Percentiles rank a stretch among this genome's conserved stretches.
Evolutionary conservation across 53 echinoderm and acorn worm species (phyloP).

Genomic region (Paelopatides confundens): DNA sequence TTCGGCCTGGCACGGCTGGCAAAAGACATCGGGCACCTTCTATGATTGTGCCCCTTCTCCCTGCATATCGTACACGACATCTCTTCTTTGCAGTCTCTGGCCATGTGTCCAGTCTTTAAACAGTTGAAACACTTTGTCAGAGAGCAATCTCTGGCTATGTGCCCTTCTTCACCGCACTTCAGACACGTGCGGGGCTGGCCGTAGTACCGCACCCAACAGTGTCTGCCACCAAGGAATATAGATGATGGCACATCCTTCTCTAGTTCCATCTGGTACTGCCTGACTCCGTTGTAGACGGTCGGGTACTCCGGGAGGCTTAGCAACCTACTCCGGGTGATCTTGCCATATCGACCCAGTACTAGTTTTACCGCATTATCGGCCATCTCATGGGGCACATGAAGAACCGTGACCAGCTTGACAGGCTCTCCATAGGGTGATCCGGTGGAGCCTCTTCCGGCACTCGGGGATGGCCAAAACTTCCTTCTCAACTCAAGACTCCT

Average conservation of each 20-base stretch:
- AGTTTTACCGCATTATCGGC: slow-evolving; percentile 45
- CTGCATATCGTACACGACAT: slow-evolving; percentile 15
- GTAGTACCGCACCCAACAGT: slow-evolving; percentile 48
- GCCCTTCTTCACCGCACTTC: slow-evolving; percentile 41
- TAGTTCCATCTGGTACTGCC: slow-evolving; percentile 54
- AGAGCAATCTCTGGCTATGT: slow-evolving; percentile 42
- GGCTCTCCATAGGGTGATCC: not conserved
- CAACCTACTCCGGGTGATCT: slow-evolving; percentile 43
- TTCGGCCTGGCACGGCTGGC: not conserved
- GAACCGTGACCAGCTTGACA: slow-evolving; percentile 41
- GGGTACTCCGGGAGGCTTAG: slow-evolving; percentile 19
- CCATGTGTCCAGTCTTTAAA: slow-evolving; percentile 22
- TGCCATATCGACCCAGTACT: slow-evolving; percentile 17
- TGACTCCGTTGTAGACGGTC: slow-evolving; percentile 38
- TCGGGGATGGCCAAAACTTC: not conserved
- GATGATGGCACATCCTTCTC: slow-evolving; percentile 27
- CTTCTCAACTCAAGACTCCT: not conserved
- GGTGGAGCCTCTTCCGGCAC: not conserved
- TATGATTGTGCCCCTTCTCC: slow-evolving; percentile 21
- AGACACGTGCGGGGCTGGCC: slow-evolving; percentile 52
- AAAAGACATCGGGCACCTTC: not conserved
- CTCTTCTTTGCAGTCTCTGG: not conserved
- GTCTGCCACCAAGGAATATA: slow-evolving; percentile 27
- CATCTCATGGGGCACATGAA: slow-evolving; percentile 44
- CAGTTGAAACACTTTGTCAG: slow-evolving; percentile 49